phyloP scores from a whole-genome alignment of 2,797 vertebrate species.

The Halcyon chelicuti region DNA sequence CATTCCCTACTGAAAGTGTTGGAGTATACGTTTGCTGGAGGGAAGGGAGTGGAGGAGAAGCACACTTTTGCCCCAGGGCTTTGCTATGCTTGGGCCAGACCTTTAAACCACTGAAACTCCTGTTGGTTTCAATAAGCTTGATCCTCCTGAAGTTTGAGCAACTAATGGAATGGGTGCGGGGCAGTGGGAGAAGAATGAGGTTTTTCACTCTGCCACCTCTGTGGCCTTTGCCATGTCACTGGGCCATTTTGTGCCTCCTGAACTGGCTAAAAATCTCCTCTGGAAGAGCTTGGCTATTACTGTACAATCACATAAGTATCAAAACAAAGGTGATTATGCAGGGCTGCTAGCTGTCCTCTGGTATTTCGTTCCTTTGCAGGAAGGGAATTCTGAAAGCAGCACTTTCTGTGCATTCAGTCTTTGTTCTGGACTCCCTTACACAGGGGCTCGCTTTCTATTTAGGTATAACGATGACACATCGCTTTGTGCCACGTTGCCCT shows the following conservation, averaged over 20 bases:
- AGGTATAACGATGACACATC: accelerated
- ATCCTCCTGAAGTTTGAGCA: background rate
- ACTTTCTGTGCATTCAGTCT: background rate
- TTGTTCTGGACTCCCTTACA: background rate
- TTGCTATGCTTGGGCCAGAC: background rate
- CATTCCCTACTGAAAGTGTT: background rate
- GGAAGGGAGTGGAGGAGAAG: constrained; percentile 26
- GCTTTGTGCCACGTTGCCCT: accelerated
- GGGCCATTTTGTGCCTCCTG: background rate
- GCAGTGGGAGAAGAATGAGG: background rate
- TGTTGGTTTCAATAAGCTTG: background rate
- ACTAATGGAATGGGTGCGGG: background rate
- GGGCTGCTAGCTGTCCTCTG: background rate
- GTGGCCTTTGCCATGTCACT: background rate
- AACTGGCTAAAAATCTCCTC: background rate
- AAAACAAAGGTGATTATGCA: background rate
- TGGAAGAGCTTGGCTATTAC: background rate
- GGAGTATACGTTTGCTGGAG: background rate
- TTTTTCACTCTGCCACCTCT: background rate
- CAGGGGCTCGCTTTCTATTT: background rate
- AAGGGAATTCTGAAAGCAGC: background rate
- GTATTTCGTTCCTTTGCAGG: accelerated
- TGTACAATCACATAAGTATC: background rate
- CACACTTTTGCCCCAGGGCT: background rate
- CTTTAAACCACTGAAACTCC: constrained; percentile 48